Evolutionary conservation across 2,113 vertebrate species (phyloP), one percentile per base, ranked within the genome.

Genomic region (Xyrauchen texanus): DNA sequence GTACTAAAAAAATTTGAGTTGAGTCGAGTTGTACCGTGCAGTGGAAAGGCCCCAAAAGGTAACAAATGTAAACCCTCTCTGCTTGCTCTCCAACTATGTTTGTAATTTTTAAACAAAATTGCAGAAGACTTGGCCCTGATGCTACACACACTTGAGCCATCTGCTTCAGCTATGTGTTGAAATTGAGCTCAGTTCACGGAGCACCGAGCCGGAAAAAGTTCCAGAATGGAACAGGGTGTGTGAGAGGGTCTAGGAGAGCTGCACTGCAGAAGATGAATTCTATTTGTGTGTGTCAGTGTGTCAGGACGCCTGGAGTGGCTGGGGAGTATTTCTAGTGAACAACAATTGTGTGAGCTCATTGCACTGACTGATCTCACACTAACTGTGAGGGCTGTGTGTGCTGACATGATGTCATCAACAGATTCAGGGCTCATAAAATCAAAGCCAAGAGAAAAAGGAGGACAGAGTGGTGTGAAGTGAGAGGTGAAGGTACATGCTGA

Each of bases 341-440:
- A 16, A 34, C 21, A 34, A 34, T 4, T 47, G 49, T 69, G n/a
- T 79, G 70, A 79, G 70, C 60, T 82, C 65, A 79, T 58, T 69
- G 75, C 70, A 62, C 76, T 66, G 58, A 76, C 47, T 68, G 69
- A 82, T 78, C 46, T 52, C 63, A 65, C 15, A 34, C 64, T 66
- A 62, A 76, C 16, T 75, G 21, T 68, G 58, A 79, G 7, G 49
- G 42, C 60, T 79, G 10, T 79, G 52, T 70, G 10, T n/a, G 13
- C 15, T 70, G 13, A 70, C 58, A 44, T 83, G 77, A 83, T 76
- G 72, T 83, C 77, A 83, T 76, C 21, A 45, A 79, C 44, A 65
- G 72, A 77, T 21, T 53, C 61, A 16, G 44, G 15, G n/a, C 61
- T 61, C 65, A 44, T 78, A 57, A 73, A 73, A 68, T 61, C 44